Evolutionary conservation across 2,888 invertebrate species (phyloP), one percentile per base, ranked within the genome.

Genomic region (Pterostichus niger): DNA sequence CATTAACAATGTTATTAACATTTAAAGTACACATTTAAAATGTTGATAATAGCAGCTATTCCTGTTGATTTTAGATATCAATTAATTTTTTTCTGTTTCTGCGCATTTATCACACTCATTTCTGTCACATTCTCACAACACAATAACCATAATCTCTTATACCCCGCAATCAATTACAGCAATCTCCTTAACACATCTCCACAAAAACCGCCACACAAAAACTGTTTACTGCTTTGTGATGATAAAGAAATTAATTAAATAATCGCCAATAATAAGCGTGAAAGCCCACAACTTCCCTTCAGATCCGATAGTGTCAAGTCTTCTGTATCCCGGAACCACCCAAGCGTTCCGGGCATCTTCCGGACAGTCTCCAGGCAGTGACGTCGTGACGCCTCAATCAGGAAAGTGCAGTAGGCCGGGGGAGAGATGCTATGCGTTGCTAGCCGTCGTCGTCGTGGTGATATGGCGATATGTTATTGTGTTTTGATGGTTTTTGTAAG

Each of bases 401-500:
- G 35, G 52, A 76, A 13, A 76, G 76, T 76, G 76, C 76, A 76
- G 13, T 54, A 76, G 7, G 76, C 10, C 31, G 11, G 49, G 7
- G 31, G 52, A n/a, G 54, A n/a, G 52, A 54, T 24, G 46, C 1
- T 3, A 15, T 54, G 17, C 61, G 40, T 24, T 3, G 24, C 24
- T 24, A 24, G 24, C 24, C 24, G 40, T 40, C 40, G 40, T 17
- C 15, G 33, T 15, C 11, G 15, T 6, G 76, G 52, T 76, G 76
- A 76, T 35, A 54, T 54, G 52, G 31, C 75, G 75, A 75, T 75
- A 75, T 75, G 52, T 71, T 71, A 71, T 49, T 49, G 52, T 76
- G 52, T 76, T 76, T 76, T 76, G 52, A 76, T 76, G 52, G 33
- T 52, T 31, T 31, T 31, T 31, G 17, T 76, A 54, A 76, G 76